A percentile compares a stretch with the other conserved stretches of the same genome.
Evolutionary conservation across 2,797 vertebrate genomes (phyloP).

Genomic region (Darevskia mixta): DNA sequence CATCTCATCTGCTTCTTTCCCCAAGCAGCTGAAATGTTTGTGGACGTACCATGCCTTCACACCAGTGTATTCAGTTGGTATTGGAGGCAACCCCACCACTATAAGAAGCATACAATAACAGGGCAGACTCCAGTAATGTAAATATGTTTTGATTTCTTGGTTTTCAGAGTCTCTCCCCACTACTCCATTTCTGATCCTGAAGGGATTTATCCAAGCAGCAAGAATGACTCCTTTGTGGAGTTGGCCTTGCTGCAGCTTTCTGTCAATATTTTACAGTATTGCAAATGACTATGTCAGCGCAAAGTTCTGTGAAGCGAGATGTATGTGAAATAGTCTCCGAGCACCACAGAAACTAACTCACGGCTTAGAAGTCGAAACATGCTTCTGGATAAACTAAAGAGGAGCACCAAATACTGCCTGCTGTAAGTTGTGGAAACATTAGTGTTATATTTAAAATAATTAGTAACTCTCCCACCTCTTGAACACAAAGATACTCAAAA

Average conservation of each 20-base stretch:
- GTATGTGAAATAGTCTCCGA: background rate
- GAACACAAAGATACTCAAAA: background rate
- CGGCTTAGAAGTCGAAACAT: background rate
- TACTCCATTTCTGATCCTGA: conserved; percentile 33
- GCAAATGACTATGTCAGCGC: background rate
- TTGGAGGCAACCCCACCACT: background rate
- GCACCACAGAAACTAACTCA: rapidly evolving
- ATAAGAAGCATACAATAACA: background rate
- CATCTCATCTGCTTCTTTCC: background rate
- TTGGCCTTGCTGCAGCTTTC: conserved; percentile 24
- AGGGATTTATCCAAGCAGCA: conserved; percentile 47
- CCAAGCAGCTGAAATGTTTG: background rate
- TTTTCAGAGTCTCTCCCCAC: background rate
- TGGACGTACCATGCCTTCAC: background rate
- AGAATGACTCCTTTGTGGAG: conserved; percentile 28
- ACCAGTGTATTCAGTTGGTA: too few relatives aligned
- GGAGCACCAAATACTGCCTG: background rate
- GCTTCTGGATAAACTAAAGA: background rate
- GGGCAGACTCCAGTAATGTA: background rate
- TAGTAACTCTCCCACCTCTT: background rate
- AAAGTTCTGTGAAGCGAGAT: background rate
- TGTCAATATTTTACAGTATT: conserved; percentile 24
- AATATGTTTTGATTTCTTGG: background rate
- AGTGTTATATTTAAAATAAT: conserved; percentile 8
- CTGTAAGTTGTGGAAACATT: background rate